Base-by-base conservation (phyloP, 2,888 invertebrate genomes). In the Furcula furcula region DNA sequence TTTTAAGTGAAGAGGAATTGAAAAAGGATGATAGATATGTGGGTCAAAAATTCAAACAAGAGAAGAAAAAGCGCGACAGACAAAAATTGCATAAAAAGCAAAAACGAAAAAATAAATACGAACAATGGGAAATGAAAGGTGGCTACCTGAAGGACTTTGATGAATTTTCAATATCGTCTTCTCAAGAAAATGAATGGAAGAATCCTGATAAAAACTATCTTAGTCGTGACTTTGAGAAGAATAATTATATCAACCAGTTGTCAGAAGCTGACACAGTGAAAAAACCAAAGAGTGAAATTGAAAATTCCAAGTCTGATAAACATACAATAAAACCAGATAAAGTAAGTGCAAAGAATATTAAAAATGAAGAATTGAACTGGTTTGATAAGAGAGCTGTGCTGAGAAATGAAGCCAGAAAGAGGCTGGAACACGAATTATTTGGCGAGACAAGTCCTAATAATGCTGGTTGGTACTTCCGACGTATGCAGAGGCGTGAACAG, bases 391-490 rank as follows among this genome's bases (percentile, higher is more conserved):
- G 87, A 36, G 73, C 75, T 5, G 42, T 56, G 1, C 46, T 77
- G 16, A 67, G 89, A 29, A 74, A 65, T 4, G 79, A 84, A 37
- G 83, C 85, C 27, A 72, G 89, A 29, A 79, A 73, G 33, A 79
- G 65, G 46, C 48, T 84, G 2, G 79, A 85, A 44, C 61, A 70
- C 22, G 86, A 81, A 34, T 41, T 81, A 7, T 80, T 84, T 49
- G 78, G 78, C 9, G 75, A 77, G 16, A 65, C 56, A 9, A 70
- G 60, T 21, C 59, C 68, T 1, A 82, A 82, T 43, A 76, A 71
- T 23, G 84, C 86, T 1, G 74, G 76, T 1, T 89, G 89, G 89
- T 89, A 89, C 50, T 89, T 89, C 45, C 71, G 80, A 10, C 79
- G 88, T 14, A 84, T 89, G 88, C 76, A 79, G 31, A 74, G 74